Percentiles rank a stretch among this genome's conserved stretches.
Evolutionary conservation across 2,113 vertebrate species (phyloP).

Genomic region (human): DNA sequence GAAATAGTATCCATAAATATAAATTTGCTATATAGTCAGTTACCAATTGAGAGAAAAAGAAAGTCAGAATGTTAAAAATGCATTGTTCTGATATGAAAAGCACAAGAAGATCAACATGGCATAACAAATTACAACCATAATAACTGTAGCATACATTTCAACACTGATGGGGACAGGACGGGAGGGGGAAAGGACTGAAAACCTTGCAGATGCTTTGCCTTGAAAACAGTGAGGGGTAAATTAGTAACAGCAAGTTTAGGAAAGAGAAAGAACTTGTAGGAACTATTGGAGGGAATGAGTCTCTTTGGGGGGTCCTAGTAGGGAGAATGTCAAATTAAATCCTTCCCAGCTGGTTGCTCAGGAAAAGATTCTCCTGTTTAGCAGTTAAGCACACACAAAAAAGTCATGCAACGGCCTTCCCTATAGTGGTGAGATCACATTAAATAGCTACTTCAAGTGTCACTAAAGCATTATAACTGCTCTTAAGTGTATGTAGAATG

Average conservation of each 20-base stretch:
- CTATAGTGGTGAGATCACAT: not conserved
- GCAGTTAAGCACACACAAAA: constrained; percentile 38
- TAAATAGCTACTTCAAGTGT: too few relatives aligned
- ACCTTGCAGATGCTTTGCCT: constrained; percentile 77
- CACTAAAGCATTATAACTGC: too few relatives aligned
- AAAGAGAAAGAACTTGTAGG: constrained; percentile 79
- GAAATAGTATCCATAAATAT: not conserved
- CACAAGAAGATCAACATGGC: constrained; percentile 81
- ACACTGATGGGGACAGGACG: constrained; percentile 73
- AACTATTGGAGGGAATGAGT: constrained; percentile 70
- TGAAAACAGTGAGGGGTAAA: constrained; percentile 70
- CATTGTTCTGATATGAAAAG: constrained; percentile 79
- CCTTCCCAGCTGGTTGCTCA: constrained; percentile 86
- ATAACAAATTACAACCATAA: constrained; percentile 84
- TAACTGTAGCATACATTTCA: constrained; percentile 85
- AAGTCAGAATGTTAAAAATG: constrained; percentile 42
- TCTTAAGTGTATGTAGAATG: too few relatives aligned
- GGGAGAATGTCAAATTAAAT: constrained; percentile 84
- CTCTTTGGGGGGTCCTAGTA: constrained; percentile 55
- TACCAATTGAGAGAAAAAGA: not conserved
- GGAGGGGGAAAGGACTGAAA: constrained; percentile 81
- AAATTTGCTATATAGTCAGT: not conserved
- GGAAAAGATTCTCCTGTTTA: constrained; percentile 66
- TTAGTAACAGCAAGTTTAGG: constrained; percentile 70
- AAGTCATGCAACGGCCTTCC: constrained; percentile 32